Evolutionary conservation across 2,888 invertebrate genomes (phyloP), one percentile per base, ranked within the genome.

Genomic region (Lapara coniferarum): DNA sequence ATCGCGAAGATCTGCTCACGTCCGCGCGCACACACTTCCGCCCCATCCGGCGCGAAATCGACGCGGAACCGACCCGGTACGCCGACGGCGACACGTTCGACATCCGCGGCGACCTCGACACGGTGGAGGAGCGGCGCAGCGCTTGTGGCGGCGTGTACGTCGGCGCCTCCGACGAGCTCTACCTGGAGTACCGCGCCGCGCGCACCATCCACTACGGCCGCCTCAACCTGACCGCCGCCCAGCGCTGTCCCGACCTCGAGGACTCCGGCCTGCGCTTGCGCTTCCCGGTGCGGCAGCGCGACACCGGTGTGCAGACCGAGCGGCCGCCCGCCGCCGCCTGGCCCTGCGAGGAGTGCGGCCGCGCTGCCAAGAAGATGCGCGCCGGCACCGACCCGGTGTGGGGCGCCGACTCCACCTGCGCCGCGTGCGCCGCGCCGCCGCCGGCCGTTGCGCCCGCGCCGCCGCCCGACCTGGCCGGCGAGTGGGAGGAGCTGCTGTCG

Each of bases 21-120:
- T 96, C 97, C 10, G 94, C 96, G 74, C 95, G 96, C 74, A 97
- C 97, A 71, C 98, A 98, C 90, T 98, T 98, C 92, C 95, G 96
- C 76, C 97, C 98, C 16, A 97, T 98, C 78, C 95, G 95, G 78
- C 95, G 95, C 78, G 94, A 94, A 75, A 77, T 84, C 66, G 87
- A 87, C 56, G 85, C 87, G 67, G 88, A 85, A 72, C 78, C 77
- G 69, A 72, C 86, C 82, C 88, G 88, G 68, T 95, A 95, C 85
- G 95, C 94, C 49, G 97, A 97, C 88, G 97, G 97, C 67, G 95
- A 96, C 77, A 96, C 96, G 16, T 97, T 97, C 89, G 94, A 95
- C 75, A 96, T 97, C 77, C 89, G 92, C 77, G 94, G 93, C 79
- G 95, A 94, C 77, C 90, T 96, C 78, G 96, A 97, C 81, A 81